Conservation (phyloP, 2,113 vertebrate genomes). For the Microtus pennsylvanicus region DNA sequence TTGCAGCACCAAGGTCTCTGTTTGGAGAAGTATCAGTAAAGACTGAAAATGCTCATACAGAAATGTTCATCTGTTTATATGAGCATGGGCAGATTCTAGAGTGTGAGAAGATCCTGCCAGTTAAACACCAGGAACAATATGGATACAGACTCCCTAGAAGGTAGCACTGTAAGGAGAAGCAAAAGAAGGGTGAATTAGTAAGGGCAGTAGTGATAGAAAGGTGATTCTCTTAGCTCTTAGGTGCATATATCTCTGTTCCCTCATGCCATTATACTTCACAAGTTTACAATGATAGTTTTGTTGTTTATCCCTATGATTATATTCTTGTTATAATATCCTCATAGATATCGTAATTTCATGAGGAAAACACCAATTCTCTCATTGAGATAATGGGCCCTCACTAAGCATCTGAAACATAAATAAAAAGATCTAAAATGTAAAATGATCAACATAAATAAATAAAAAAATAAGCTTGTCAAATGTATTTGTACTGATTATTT, state of each 20-base stretch:
- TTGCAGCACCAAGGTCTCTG: not conserved
- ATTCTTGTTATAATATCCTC: not conserved
- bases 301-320: not conserved
- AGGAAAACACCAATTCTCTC: not conserved
- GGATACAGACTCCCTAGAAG: not conserved
- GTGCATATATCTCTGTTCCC: not conserved
- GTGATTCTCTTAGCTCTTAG: not conserved
- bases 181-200: not conserved
- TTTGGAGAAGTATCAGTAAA: not conserved
- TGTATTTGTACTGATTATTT: not conserved
- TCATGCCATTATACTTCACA: not conserved
- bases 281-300: not conserved
- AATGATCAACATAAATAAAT: not conserved
- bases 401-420: not conserved
- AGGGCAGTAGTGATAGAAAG: not conserved
- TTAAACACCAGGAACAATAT: not conserved
- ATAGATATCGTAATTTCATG: not conserved
- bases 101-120: not conserved
- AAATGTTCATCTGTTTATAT: not conserved
- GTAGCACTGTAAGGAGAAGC: not conserved
- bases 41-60: not conserved
- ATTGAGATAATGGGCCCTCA: not conserved
- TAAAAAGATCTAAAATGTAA: not conserved
- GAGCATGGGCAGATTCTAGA: not conserved
- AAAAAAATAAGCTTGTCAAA: not conserved